Evolutionary conservation across 2,888 invertebrate species (phyloP).

Genomic region (Apamea monoglypha): DNA sequence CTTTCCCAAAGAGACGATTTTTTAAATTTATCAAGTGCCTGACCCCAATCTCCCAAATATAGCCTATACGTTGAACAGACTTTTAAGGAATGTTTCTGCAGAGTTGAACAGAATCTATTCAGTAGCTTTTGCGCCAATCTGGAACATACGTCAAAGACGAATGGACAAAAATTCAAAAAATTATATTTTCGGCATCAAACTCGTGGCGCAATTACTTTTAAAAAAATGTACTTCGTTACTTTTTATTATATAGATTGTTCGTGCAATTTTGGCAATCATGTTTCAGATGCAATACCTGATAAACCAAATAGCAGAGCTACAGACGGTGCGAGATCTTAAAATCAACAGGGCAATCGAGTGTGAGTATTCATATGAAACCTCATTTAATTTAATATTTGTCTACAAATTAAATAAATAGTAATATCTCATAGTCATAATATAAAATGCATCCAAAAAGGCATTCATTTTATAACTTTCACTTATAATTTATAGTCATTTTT

Average conservation of each 20-base stretch:
- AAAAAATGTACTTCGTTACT: neutral
- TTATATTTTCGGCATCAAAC: neutral
- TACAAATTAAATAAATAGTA: neutral
- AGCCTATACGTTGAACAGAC: too few species aligned
- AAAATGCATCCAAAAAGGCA: neutral
- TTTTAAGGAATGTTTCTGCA: neutral
- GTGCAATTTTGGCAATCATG: neutral
- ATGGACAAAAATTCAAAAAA: neutral
- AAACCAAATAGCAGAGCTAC: slow-evolving; percentile 84
- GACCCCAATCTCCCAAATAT: too few species aligned
- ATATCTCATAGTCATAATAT: neutral
- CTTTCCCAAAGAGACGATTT: too few species aligned
- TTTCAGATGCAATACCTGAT: slow-evolving; percentile 82
- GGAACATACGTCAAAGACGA: neutral
- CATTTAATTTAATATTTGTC: neutral
- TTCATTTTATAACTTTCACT: neutral
- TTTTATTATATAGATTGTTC: neutral
- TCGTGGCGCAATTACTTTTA: neutral
- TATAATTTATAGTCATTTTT: neutral
- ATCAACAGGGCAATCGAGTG: slow-evolving; percentile 87
- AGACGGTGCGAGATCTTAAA: slow-evolving; percentile 82
- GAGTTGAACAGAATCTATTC: neutral
- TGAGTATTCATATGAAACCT: slow-evolving; percentile 69
- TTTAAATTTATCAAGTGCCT: too few species aligned
- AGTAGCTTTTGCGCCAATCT: neutral